These are phyloP conservation scores for Macrocentrus cingulum DNA, from an alignment of 1,140 invertebrate species.

Conservation along the genomic window DNA sequence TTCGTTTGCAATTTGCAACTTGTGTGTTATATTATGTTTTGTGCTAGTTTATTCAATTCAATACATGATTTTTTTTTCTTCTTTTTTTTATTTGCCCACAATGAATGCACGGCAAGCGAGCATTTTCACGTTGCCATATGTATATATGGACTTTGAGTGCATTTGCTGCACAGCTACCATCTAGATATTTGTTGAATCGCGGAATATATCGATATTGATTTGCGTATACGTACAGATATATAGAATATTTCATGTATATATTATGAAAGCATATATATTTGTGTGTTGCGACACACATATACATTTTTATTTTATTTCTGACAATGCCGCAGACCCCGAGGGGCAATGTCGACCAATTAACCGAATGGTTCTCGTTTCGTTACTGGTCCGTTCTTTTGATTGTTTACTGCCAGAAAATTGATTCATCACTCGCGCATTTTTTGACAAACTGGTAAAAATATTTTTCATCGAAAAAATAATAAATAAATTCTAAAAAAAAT, in stretches of 20 bases:
- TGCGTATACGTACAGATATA: background rate
- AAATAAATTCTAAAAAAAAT: conserved; percentile 13
- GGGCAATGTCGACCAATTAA: conserved; percentile 32
- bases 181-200: conserved; percentile 4
- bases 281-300: too few species aligned
- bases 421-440: conserved; percentile 24
- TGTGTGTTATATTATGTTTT: conserved; percentile 19
- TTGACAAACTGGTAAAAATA: conserved; percentile 7
- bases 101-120: background rate
- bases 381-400: conserved; percentile 29
- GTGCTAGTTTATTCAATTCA: background rate
- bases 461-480: conserved; percentile 13
- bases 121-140: too few species aligned
- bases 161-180: background rate
- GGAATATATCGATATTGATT: background rate
- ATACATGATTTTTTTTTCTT: background rate
- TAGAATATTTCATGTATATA: conserved; percentile 5
- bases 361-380: conserved; percentile 27
- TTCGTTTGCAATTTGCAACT: background rate
- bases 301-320: conserved; percentile 14
- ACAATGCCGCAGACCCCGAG: conserved; percentile 13
- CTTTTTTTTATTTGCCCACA: background rate
- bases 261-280: too few species aligned
- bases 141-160: too few species aligned
- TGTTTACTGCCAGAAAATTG: conserved; percentile 28